These are phyloP conservation scores for Campylorhamphus procurvoides DNA, from an alignment of 2,113 vertebrate species.

Conservation along the genomic window DNA sequence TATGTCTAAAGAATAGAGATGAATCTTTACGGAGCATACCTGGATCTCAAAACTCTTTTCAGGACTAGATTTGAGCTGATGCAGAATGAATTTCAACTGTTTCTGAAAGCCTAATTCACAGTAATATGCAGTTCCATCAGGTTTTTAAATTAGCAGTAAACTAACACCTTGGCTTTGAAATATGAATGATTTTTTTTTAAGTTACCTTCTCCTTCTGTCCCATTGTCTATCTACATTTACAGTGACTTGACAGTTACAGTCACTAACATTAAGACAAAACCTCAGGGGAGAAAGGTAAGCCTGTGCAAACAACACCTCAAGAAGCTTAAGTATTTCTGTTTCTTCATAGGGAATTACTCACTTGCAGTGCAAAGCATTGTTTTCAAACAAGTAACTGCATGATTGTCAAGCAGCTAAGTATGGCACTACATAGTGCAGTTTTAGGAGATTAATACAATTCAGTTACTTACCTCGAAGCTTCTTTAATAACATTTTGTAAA, in stretches of 20 bases:
- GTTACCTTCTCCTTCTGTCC: background rate
- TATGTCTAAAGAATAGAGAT: background rate
- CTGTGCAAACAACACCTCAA: background rate
- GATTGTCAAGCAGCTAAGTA: background rate
- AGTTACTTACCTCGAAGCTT: constrained; percentile 87
- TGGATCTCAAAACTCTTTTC: background rate
- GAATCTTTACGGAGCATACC: background rate
- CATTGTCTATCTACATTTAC: background rate
- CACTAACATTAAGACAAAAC: background rate
- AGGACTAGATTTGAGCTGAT: background rate
- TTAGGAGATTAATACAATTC: background rate
- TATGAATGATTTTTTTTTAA: background rate
- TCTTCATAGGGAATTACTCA: background rate
- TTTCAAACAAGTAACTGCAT: background rate
- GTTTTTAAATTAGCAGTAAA: background rate
- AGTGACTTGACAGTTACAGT: background rate
- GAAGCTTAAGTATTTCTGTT: background rate
- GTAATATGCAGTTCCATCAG: background rate
- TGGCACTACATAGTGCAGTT: background rate
- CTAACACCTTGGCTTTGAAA: background rate
- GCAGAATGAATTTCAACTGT: background rate
- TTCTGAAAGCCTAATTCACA: background rate
- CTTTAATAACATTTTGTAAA: constrained; percentile 95
- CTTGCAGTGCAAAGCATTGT: background rate
- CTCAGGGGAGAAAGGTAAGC: background rate